phyloP scores from a whole-genome alignment of 2,888 invertebrate species.

The Conchocele bisecta region DNA sequence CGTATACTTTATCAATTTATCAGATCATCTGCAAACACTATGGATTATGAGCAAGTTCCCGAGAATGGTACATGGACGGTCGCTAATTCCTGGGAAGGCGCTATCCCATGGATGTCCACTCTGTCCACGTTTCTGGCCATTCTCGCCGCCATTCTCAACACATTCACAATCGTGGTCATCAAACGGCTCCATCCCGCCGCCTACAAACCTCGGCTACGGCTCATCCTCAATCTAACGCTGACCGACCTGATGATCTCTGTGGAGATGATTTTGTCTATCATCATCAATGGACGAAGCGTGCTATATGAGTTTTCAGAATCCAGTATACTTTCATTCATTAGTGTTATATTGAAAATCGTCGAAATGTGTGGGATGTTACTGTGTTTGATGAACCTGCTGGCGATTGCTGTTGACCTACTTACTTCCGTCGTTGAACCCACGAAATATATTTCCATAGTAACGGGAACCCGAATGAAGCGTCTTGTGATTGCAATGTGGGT shows the following conservation, averaged over 20 bases:
- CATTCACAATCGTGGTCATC: too few relatives aligned
- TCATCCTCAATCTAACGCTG: background rate
- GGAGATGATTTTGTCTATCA: background rate
- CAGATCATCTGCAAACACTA: too few relatives aligned
- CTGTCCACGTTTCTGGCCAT: too few relatives aligned
- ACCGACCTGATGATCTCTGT: background rate
- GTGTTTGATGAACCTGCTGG: background rate
- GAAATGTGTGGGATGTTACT: background rate
- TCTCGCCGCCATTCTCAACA: too few relatives aligned
- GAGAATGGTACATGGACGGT: too few relatives aligned
- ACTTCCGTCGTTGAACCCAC: background rate
- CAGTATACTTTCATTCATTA: too few relatives aligned
- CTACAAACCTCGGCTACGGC: background rate
- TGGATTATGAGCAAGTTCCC: too few relatives aligned
- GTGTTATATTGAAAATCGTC: background rate
- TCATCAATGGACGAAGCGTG: too few relatives aligned
- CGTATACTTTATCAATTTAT: too few relatives aligned
- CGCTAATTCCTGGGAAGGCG: too few relatives aligned
- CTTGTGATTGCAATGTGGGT: background rate
- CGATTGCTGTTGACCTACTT: slow-evolving; percentile 1
- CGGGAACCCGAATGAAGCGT: background rate
- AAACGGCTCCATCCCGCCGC: too few relatives aligned
- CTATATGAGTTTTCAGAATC: slow-evolving; percentile 4
- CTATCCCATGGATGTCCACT: too few relatives aligned
- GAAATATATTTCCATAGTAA: background rate